Evolutionary conservation across 2,113 vertebrate genomes (phyloP).

Genomic region (Tringa solitaria): DNA sequence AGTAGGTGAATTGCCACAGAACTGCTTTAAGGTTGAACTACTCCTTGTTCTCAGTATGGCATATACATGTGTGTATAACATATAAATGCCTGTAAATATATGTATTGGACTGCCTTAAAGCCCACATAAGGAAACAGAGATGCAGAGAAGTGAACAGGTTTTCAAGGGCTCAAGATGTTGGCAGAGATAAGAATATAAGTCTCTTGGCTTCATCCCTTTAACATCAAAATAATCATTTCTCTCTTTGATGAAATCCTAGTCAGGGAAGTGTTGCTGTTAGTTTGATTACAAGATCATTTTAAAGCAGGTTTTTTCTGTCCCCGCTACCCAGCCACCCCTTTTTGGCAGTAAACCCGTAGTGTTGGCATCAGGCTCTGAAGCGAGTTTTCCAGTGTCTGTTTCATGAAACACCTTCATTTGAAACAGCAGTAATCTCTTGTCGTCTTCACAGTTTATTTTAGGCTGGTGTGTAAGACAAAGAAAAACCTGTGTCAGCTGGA

Average conservation of each 20-base stretch:
- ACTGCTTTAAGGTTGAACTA: not conserved
- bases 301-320: not conserved
- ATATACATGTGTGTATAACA: not conserved
- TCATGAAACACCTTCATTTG: not conserved
- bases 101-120: not conserved
- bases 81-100: not conserved
- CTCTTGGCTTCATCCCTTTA: not conserved
- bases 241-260: not conserved
- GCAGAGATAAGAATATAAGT: not conserved
- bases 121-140: not conserved
- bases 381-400: not conserved
- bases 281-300: not conserved
- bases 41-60: not conserved
- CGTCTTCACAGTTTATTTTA: constrained; percentile 1
- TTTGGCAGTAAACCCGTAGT: not conserved
- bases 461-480: not conserved
- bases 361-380: not conserved
- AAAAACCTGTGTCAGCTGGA: not conserved
- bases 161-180: not conserved
- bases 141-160: not conserved
- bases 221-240: not conserved
- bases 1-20: not conserved
- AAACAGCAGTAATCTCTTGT: not conserved
- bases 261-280: not conserved
- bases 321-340: rapidly evolving